Evolutionary conservation across 2,113 vertebrate species (phyloP).

Genomic region (Scomber japonicus): DNA sequence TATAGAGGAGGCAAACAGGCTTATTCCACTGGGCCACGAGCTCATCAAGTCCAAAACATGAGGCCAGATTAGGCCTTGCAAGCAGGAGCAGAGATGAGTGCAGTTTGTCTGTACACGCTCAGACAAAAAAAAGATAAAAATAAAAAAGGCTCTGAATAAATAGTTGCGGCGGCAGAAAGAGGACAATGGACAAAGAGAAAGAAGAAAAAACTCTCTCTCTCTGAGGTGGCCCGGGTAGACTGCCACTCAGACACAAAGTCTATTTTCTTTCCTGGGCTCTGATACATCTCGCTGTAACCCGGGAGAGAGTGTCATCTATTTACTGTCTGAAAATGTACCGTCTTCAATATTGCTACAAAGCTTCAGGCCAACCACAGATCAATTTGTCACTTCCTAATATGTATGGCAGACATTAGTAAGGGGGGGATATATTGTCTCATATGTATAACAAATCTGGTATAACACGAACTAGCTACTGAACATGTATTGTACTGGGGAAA

Average conservation of each 20-base stretch:
- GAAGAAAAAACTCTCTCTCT: not conserved
- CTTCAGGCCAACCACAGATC: not conserved
- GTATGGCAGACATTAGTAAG: not conserved
- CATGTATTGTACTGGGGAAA: too few species aligned
- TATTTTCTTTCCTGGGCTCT: conserved; percentile 16
- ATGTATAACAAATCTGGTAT: not conserved
- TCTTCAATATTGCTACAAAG: conserved; percentile 11
- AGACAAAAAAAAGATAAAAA: conserved; percentile 57
- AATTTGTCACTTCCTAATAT: conserved; percentile 16
- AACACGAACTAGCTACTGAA: not conserved
- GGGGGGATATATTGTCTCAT: not conserved
- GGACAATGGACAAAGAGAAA: conserved; percentile 45
- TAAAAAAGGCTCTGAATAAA: conserved; percentile 47
- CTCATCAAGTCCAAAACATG: conserved; percentile 78
- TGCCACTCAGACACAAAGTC: conserved; percentile 23
- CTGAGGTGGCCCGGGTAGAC: conserved; percentile 46
- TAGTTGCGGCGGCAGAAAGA: conserved; percentile 46
- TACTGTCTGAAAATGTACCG: conserved; percentile 11
- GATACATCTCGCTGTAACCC: conserved; percentile 10
- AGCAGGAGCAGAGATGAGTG: conserved; percentile 45
- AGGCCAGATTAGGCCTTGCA: conserved; percentile 71
- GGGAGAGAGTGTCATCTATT: conserved; percentile 14
- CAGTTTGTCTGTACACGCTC: conserved; percentile 23
- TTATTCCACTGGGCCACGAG: conserved; percentile 73
- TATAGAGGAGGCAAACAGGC: conserved; percentile 76